Evolutionary conservation across 2,888 invertebrate species (phyloP).

Genomic region (Neocrepidodera transversa): DNA sequence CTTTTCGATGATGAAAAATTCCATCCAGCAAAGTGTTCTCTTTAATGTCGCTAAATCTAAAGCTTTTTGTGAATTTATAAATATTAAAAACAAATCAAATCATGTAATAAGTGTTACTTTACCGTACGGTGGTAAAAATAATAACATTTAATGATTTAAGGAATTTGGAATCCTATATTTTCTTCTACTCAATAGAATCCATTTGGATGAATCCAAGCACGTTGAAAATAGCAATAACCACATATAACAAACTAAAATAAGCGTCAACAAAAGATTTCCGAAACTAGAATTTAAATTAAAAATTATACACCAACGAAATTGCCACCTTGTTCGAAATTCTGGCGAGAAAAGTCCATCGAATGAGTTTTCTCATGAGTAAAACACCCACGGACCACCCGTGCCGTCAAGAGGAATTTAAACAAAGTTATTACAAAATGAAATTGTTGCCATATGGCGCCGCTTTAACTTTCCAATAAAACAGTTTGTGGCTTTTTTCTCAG

Average conservation of each 20-base stretch:
- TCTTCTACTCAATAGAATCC: too few relatives aligned
- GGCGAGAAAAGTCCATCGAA: slow-evolving; percentile 8
- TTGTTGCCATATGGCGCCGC: slow-evolving; percentile 14
- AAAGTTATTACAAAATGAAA: slow-evolving; percentile 21
- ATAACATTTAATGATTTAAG: too few relatives aligned
- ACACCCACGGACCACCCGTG: slow-evolving; percentile 19
- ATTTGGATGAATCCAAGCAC: too few relatives aligned
- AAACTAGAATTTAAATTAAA: slow-evolving; percentile 20
- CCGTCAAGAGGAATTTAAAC: slow-evolving; percentile 19
- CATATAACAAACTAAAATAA: neutral
- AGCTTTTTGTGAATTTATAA: too few relatives aligned
- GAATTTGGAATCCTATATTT: too few relatives aligned
- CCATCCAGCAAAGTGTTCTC: too few relatives aligned
- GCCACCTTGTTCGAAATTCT: slow-evolving; percentile 16
- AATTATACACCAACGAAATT: slow-evolving; percentile 11
- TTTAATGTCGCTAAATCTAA: too few relatives aligned
- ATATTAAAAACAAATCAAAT: too few relatives aligned
- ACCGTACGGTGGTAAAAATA: too few relatives aligned
- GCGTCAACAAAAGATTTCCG: neutral
- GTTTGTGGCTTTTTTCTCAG: slow-evolving; percentile 18
- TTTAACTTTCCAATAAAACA: slow-evolving; percentile 13
- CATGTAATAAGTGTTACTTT: too few relatives aligned
- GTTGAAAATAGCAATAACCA: neutral
- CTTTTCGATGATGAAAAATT: too few relatives aligned
- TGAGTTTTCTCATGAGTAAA: slow-evolving; percentile 17